Evolutionary conservation across 2,797 vertebrate species (phyloP).

Genomic region (Harpagifer antarcticus): DNA sequence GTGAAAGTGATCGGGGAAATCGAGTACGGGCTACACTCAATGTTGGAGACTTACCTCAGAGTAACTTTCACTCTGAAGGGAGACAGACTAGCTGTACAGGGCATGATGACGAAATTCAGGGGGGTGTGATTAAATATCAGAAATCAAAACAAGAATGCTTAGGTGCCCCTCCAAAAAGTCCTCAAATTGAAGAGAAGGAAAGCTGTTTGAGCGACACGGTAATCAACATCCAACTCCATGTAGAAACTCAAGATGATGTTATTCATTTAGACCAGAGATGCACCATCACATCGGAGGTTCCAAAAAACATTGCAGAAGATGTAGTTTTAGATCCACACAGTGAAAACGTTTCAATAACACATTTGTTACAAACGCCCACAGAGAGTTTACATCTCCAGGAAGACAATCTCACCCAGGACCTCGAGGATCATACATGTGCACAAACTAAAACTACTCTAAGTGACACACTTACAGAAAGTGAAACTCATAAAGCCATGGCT

Average conservation of each 20-base stretch:
- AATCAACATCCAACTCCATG: not conserved
- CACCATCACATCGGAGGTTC: conserved; percentile 10
- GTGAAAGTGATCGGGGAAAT: conserved; percentile 50
- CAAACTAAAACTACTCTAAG: conserved; percentile 7
- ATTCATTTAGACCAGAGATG: conserved; percentile 10
- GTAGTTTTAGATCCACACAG: not conserved
- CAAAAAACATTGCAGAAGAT: conserved; percentile 20
- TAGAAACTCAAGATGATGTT: conserved; percentile 20
- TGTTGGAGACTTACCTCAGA: conserved; percentile 26
- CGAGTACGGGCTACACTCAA: conserved; percentile 17
- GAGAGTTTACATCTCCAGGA: conserved; percentile 38
- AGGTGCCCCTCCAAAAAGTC: conserved; percentile 10
- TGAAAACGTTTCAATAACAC: conserved; percentile 14
- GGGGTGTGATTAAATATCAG: not conserved
- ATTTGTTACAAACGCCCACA: conserved; percentile 10
- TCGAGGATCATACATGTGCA: conserved; percentile 3
- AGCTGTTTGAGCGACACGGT: not conserved
- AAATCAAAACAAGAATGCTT: conserved; percentile 29
- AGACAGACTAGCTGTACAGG: conserved; percentile 21
- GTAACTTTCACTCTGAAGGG: conserved; percentile 11
- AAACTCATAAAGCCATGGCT: conserved; percentile 7
- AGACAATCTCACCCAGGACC: conserved; percentile 21
- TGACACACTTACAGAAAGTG: conserved; percentile 3
- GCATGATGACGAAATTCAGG: conserved; percentile 6
- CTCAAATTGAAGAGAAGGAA: conserved; percentile 21